Evolutionary conservation across 2,113 vertebrate genomes (phyloP).

Genomic region (Aepyceros melampus): DNA sequence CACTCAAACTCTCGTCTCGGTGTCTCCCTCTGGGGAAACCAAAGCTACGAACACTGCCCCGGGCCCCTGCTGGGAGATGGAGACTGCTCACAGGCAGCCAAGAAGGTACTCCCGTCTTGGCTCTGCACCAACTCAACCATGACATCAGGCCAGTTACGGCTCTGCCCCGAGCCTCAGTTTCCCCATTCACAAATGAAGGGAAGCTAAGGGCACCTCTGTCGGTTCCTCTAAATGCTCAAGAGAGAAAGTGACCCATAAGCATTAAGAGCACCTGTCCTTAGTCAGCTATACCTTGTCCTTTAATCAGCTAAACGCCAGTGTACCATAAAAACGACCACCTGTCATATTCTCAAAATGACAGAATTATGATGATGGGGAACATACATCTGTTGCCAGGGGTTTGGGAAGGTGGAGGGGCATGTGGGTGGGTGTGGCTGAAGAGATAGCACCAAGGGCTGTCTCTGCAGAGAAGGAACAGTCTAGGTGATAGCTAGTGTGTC

Average conservation of each 20-base stretch:
- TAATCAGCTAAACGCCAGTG: neutral
- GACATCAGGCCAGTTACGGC: neutral
- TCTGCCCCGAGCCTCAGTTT: neutral
- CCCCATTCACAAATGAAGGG: neutral
- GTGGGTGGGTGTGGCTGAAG: neutral
- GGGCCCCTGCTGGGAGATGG: too few relatives aligned
- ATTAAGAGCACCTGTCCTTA: neutral
- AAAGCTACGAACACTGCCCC: neutral
- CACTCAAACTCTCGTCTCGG: neutral
- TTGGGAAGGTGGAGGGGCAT: neutral
- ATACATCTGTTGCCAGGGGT: neutral
- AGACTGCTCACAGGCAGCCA: accelerated
- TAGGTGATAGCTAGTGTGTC: neutral
- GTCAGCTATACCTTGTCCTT: neutral
- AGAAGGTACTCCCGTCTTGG: neutral
- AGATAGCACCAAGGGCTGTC: neutral
- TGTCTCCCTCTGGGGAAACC: neutral
- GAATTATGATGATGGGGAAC: neutral
- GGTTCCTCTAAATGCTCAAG: neutral
- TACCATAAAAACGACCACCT: neutral
- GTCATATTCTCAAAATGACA: neutral
- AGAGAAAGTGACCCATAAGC: neutral
- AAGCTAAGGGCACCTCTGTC: neutral
- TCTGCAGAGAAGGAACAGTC: neutral
- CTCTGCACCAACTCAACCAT: neutral